phyloP scores from a whole-genome alignment of 1,140 invertebrate genomes.

The Drosophila lini region DNA sequence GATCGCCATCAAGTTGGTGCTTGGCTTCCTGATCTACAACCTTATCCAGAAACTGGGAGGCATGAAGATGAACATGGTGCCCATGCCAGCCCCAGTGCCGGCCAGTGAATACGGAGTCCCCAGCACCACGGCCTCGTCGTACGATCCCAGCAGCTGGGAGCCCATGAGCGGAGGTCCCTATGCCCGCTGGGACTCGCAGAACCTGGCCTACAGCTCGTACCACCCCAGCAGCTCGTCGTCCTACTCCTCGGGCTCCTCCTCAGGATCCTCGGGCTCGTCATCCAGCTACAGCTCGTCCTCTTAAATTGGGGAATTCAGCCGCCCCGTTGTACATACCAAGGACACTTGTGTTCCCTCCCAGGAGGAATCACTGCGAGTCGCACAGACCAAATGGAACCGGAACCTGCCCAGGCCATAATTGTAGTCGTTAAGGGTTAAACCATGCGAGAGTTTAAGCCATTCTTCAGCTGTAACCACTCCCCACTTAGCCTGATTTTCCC shows the following conservation, averaged over 20 bases:
- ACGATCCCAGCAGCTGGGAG: conserved; percentile 89
- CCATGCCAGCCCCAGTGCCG: conserved; percentile 85
- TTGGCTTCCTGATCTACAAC: conserved; percentile 91
- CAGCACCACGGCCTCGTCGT: conserved; percentile 88
- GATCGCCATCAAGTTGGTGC: conserved; percentile 90
- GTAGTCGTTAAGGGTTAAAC: conserved; percentile 65
- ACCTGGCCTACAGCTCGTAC: conserved; percentile 92
- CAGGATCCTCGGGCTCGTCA: conserved; percentile 55
- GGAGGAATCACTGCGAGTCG: conserved; percentile 51
- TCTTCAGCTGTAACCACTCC: conserved; percentile 44
- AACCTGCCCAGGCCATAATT: conserved; percentile 74
- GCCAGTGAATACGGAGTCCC: conserved; percentile 88
- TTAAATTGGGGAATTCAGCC: conserved; percentile 45
- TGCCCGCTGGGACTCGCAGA: conserved; percentile 89
- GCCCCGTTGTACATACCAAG: conserved; percentile 71
- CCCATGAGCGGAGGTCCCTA: conserved; percentile 89
- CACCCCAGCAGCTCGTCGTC: conserved; percentile 87
- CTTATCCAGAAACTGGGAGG: conserved; percentile 89
- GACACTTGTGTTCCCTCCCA: conserved; percentile 28
- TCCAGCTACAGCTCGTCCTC: conserved; percentile 78
- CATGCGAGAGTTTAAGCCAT: conserved; percentile 70
- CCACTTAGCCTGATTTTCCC: conserved; percentile 25
- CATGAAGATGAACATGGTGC: conserved; percentile 90
- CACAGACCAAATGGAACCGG: conserved; percentile 77
- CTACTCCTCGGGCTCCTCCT: conserved; percentile 85